Evolutionary conservation across 2,113 vertebrate species (phyloP).

Genomic region (Xenus cinereus): DNA sequence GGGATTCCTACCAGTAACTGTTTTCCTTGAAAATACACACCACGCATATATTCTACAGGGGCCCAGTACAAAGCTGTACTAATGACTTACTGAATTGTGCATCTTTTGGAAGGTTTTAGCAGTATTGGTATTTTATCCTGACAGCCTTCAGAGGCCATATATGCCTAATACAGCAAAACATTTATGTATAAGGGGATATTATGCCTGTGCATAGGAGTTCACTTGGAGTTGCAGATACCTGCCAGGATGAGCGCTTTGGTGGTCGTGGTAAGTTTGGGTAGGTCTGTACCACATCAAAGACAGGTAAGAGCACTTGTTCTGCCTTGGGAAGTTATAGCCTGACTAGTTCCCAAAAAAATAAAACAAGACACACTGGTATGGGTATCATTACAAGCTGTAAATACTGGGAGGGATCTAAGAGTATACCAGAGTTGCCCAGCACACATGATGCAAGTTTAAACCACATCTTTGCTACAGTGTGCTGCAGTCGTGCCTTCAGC

Average conservation of each 20-base stretch:
- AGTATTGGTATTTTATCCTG: background rate
- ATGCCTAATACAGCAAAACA: background rate
- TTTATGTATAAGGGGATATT: background rate
- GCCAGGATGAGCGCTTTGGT: background rate
- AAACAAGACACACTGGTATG: background rate
- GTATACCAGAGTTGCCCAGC: background rate
- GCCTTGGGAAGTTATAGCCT: background rate
- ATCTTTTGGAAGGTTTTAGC: background rate
- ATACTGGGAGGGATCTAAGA: background rate
- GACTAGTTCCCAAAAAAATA: background rate
- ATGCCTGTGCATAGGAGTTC: background rate
- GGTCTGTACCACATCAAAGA: background rate
- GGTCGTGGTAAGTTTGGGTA: accelerated
- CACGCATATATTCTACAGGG: too few relatives aligned
- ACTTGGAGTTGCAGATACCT: background rate
- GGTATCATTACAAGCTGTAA: background rate
- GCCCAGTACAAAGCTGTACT: background rate
- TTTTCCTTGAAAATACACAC: background rate
- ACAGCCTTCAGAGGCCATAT: background rate
- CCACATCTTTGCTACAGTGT: background rate
- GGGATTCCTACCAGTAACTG: background rate
- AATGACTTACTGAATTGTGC: background rate
- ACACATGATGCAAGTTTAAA: background rate
- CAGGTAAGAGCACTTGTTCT: background rate
- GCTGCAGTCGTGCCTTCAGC: background rate